Conservation (phyloP, 2,888 invertebrate species). For the Pyrrhia umbra region DNA sequence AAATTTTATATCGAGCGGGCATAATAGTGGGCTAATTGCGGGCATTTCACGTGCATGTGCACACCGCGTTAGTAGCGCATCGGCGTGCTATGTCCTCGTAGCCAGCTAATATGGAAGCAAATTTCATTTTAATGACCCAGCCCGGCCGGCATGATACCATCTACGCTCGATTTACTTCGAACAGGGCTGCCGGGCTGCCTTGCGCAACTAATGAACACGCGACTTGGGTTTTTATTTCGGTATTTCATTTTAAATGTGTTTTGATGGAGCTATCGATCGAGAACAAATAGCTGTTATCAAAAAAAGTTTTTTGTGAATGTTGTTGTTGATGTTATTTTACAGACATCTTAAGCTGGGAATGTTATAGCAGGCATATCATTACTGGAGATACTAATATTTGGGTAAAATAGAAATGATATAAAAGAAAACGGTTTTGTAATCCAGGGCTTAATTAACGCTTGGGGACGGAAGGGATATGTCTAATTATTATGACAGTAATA, state of each 20-base stretch:
- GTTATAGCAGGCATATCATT: not conserved
- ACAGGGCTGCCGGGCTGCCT: constrained; percentile 72
- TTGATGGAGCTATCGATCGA: constrained; percentile 31
- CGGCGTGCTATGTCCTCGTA: constrained; percentile 59
- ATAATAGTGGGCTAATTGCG: constrained; percentile 21
- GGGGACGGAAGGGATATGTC: constrained; percentile 1
- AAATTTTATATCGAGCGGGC: constrained; percentile 23
- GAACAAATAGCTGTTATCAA: constrained; percentile 4
- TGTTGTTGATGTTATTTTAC: too few species aligned
- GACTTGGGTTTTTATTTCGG: constrained; percentile 56
- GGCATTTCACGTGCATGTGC: constrained; percentile 42
- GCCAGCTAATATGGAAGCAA: constrained; percentile 77
- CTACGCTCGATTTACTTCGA: constrained; percentile 77
- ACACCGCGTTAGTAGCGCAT: constrained; percentile 55
- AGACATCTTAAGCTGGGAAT: not conserved
- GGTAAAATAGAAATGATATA: constrained; percentile 1
- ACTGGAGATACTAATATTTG: not conserved
- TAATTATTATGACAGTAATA: constrained; percentile 17
- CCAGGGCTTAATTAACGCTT: constrained; percentile 14
- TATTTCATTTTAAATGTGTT: constrained; percentile 41
- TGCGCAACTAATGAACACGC: constrained; percentile 51
- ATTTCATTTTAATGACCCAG: constrained; percentile 87
- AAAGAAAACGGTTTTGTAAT: constrained; percentile 12
- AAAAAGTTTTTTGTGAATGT: not conserved
- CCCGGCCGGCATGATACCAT: constrained; percentile 74